Conservation (phyloP, 2,888 invertebrate genomes). For the Yponomeuta sedellus region DNA sequence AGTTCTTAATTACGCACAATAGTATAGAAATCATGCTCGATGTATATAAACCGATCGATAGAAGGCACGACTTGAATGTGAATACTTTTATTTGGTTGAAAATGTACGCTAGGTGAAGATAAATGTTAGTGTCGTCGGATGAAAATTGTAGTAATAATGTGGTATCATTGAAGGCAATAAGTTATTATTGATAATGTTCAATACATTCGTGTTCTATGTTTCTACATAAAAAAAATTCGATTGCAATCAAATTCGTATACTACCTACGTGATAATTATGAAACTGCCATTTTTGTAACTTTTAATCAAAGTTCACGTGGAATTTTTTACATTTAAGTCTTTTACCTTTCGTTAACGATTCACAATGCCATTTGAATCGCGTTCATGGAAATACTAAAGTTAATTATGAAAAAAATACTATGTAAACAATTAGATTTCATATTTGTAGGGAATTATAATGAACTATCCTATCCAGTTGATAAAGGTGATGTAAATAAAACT, state of each 20-base stretch:
- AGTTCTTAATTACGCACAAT: slow-evolving; percentile 41
- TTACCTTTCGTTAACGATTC: not conserved
- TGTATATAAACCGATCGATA: slow-evolving; percentile 39
- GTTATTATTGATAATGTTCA: slow-evolving; percentile 37
- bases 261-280: slow-evolving; percentile 48
- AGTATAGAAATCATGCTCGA: slow-evolving; percentile 27
- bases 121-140: not conserved
- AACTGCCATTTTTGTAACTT: slow-evolving; percentile 60
- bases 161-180: slow-evolving; percentile 55
- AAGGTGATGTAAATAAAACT: slow-evolving; percentile 54
- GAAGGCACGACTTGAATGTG: slow-evolving; percentile 37
- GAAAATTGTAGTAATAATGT: not conserved
- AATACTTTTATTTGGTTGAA: not conserved
- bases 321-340: not conserved
- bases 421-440: not conserved
- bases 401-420: not conserved
- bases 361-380: slow-evolving; percentile 1
- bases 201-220: slow-evolving; percentile 34
- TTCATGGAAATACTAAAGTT: not conserved
- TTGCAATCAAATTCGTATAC: slow-evolving; percentile 41
- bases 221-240: no score
- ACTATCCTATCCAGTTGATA: slow-evolving; percentile 5
- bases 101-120: not conserved
- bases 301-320: slow-evolving; percentile 1
- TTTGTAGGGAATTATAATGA: not conserved